These are phyloP conservation scores for Cossypha niveicapilla DNA, from an alignment of 2,797 vertebrate species.

Conservation along the genomic window DNA sequence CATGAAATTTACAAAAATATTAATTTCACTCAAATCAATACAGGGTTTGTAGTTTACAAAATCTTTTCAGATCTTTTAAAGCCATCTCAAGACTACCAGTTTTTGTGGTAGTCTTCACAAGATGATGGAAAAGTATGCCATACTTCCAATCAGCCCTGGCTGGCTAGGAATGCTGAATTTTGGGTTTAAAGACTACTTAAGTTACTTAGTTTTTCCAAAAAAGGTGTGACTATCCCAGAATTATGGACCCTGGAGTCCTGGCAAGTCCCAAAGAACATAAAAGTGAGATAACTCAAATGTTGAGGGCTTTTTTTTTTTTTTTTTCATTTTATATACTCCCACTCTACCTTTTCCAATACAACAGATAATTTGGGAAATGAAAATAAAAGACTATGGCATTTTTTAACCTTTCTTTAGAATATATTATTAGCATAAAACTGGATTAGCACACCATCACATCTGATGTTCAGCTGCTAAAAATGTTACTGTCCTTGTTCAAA, in stretches of 20 bases:
- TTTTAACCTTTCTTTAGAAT: neutral
- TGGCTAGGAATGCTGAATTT: neutral
- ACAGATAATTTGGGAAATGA: neutral
- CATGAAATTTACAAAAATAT: neutral
- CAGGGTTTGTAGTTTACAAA: neutral
- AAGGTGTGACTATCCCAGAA: neutral
- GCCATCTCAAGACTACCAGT: neutral
- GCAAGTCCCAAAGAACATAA: neutral
- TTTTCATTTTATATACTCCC: neutral
- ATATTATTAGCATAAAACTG: neutral
- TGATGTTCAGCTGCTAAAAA: neutral
- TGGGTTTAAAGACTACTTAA: neutral
- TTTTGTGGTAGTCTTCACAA: neutral
- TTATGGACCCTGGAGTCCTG: neutral
- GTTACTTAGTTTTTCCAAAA: neutral
- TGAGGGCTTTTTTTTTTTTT: fast-evolving
- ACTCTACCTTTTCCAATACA: neutral
- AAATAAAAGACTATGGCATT: neutral
- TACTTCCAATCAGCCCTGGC: neutral
- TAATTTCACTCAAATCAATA: neutral
- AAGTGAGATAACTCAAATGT: neutral
- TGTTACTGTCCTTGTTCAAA: neutral
- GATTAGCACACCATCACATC: neutral
- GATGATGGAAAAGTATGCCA: neutral
- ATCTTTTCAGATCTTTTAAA: neutral